Conservation (phyloP, 2,888 invertebrate genomes). For the Volucella zonaria region DNA sequence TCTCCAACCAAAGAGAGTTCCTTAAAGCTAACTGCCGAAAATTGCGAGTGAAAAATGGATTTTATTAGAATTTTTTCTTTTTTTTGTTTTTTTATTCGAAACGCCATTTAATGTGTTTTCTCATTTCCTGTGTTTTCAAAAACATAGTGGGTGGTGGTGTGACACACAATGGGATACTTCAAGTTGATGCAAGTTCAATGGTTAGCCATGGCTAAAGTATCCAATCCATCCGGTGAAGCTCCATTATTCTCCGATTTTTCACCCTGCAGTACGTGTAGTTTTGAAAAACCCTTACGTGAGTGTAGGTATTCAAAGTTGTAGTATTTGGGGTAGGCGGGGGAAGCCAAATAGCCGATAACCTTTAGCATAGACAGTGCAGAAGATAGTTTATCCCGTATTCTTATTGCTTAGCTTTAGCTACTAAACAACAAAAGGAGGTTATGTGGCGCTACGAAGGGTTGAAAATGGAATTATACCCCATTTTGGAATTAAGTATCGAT, state of each 20-base stretch:
- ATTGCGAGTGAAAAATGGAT: slow-evolving; percentile 61
- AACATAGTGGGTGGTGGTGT: not conserved
- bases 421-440: not conserved
- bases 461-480: slow-evolving; percentile 5
- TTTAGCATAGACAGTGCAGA: slow-evolving; percentile 25
- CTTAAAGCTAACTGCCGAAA: slow-evolving; percentile 33
- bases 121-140: slow-evolving; percentile 42
- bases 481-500: slow-evolving; percentile 48
- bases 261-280: slow-evolving; percentile 18
- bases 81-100: slow-evolving; percentile 11
- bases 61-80: slow-evolving; percentile 19
- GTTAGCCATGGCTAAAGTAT: slow-evolving; percentile 29
- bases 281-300: not conserved
- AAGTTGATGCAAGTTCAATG: slow-evolving; percentile 37
- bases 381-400: slow-evolving; percentile 27
- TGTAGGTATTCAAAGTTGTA: slow-evolving; percentile 27
- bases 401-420: not conserved
- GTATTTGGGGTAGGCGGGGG: not conserved
- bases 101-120: slow-evolving; percentile 51
- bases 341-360: slow-evolving; percentile 26
- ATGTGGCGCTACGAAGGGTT: not conserved
- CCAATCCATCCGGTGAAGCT: slow-evolving; percentile 19
- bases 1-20: not conserved
- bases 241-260: slow-evolving; percentile 36
- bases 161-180: slow-evolving; percentile 21